phyloP scores from a whole-genome alignment of 2,888 invertebrate genomes.

The Noctua pronuba region DNA sequence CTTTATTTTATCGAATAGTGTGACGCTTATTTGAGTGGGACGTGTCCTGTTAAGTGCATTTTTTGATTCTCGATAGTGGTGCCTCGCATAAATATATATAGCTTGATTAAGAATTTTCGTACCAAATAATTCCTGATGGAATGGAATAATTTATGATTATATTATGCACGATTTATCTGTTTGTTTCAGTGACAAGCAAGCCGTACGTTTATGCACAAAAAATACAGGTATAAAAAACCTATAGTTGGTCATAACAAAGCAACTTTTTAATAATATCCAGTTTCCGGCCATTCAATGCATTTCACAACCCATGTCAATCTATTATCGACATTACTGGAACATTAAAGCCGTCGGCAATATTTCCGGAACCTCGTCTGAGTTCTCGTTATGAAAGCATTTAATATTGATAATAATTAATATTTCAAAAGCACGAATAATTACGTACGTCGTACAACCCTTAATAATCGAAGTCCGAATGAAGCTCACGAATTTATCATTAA shows the following conservation, averaged over 20 bases:
- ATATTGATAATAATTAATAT: conserved; percentile 20
- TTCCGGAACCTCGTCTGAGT: conserved; percentile 12
- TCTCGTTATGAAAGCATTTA: conserved; percentile 1
- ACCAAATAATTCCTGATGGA: not conserved
- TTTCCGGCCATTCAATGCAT: not conserved
- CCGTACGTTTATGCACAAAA: not conserved
- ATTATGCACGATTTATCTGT: not conserved
- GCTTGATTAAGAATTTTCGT: not conserved
- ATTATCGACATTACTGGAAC: conserved; percentile 1
- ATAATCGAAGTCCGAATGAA: conserved; percentile 5
- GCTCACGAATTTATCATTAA: conserved; percentile 13
- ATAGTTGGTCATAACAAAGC: not conserved
- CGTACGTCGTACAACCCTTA: not conserved
- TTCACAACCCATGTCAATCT: not conserved
- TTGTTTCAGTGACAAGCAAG: not conserved
- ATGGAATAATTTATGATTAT: not conserved
- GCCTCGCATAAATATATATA: not conserved
- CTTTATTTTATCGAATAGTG: conserved; percentile 49
- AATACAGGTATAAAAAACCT: not conserved
- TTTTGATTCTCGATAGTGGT: not conserved
- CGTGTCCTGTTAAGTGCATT: not conserved
- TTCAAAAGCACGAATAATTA: conserved; percentile 23
- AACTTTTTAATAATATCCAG: not conserved
- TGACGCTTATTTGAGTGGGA: not conserved
- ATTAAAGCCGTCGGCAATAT: conserved; percentile 1